phyloP scores from a whole-genome alignment of 2,113 vertebrate genomes.

The Brachionichthys hirsutus region DNA sequence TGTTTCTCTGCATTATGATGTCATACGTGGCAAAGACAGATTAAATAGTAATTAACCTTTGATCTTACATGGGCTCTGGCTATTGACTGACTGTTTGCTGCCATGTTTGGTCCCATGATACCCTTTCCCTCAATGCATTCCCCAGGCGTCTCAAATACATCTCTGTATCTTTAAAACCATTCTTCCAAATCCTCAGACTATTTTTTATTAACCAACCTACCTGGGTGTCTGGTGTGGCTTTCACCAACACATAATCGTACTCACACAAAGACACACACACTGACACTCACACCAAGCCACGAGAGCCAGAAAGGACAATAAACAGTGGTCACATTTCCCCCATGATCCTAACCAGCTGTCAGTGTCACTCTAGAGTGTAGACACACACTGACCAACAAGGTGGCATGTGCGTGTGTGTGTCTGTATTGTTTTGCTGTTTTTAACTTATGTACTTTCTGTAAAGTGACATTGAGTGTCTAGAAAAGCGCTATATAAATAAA shows the following conservation, averaged over 20 bases:
- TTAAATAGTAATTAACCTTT: too few relatives aligned
- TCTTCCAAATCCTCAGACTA: slow-evolving; percentile 21
- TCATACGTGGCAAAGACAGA: too few relatives aligned
- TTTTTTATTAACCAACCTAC: slow-evolving; percentile 19
- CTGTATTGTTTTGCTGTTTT: not conserved
- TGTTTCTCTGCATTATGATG: too few relatives aligned
- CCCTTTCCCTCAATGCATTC: slow-evolving; percentile 3
- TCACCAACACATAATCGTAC: slow-evolving; percentile 15
- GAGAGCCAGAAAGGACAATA: slow-evolving; percentile 54
- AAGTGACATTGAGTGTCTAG: too few relatives aligned
- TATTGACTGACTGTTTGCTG: too few relatives aligned
- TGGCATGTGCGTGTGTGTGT: slow-evolving; percentile 10
- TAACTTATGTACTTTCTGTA: too few relatives aligned
- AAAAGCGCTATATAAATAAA: too few relatives aligned
- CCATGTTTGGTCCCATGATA: not conserved
- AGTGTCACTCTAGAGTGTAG: slow-evolving; percentile 57
- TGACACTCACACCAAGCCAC: slow-evolving; percentile 28
- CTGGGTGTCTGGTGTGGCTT: slow-evolving; percentile 17
- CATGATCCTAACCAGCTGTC: slow-evolving; percentile 69
- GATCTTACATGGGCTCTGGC: too few relatives aligned
- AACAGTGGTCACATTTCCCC: slow-evolving; percentile 63
- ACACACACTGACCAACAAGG: slow-evolving; percentile 13
- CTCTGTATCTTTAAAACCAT: slow-evolving; percentile 13
- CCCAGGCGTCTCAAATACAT: slow-evolving; percentile 36
- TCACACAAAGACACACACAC: slow-evolving; percentile 31